phyloP scores from a whole-genome alignment of 1,140 invertebrate genomes.

The Acromyrmex heyeri region DNA sequence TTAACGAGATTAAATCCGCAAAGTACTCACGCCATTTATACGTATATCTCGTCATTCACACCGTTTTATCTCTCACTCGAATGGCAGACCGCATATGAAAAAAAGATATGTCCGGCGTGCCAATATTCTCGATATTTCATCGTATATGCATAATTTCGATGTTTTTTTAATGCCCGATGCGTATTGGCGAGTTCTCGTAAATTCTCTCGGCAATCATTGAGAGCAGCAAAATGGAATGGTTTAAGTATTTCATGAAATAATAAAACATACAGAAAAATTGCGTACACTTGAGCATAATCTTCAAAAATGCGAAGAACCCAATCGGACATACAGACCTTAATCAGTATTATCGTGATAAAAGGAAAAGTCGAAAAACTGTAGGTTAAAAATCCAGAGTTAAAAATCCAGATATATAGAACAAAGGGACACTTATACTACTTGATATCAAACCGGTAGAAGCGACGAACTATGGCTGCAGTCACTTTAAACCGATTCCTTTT shows the following conservation, averaged over 20 bases:
- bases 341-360: neutral
- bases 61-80: constrained; percentile 25
- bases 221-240: neutral
- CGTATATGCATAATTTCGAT: constrained; percentile 33
- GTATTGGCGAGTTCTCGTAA: constrained; percentile 1
- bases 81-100: neutral
- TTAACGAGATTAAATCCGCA: constrained; percentile 72
- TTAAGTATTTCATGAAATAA: neutral
- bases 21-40: constrained; percentile 56
- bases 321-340: constrained; percentile 3
- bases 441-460: constrained; percentile 18
- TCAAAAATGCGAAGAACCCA: neutral
- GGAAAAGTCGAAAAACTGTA: constrained; percentile 3
- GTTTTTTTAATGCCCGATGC: constrained; percentile 7
- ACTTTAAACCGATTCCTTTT: constrained; percentile 45
- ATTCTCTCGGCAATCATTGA: neutral
- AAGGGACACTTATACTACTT: neutral
- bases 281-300: neutral
- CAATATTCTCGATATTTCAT: constrained; percentile 41
- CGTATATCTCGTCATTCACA: constrained; percentile 31
- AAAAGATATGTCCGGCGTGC: constrained; percentile 4
- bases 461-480: constrained; percentile 20
- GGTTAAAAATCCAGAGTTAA: neutral
- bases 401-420: constrained; percentile 10
- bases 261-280: neutral